Conservation (phyloP, 2,888 invertebrate genomes). For the Petrophora chlorosata region DNA sequence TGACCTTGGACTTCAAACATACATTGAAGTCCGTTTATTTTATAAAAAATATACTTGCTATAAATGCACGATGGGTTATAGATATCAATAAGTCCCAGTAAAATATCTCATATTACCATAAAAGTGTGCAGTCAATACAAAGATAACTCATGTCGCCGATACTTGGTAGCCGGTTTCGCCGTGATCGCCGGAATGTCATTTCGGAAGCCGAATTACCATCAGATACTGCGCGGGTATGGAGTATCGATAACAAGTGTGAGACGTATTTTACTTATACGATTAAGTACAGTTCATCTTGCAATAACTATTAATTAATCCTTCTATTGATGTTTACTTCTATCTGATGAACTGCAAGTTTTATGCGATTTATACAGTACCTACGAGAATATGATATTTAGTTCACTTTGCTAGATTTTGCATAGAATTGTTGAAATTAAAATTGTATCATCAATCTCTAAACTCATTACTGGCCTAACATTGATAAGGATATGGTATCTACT, state of each 20-base stretch:
- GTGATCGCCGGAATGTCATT: constrained; percentile 24
- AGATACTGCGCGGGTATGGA: constrained; percentile 18
- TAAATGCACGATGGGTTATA: too few species aligned
- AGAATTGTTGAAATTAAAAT: too few species aligned
- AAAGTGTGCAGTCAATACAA: constrained; percentile 7
- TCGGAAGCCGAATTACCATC: constrained; percentile 28
- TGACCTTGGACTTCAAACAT: too few species aligned
- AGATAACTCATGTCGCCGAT: constrained; percentile 19
- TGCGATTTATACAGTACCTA: too few species aligned
- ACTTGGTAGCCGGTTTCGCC: constrained; percentile 17
- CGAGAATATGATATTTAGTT: too few species aligned
- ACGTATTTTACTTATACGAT: constrained; percentile 7
- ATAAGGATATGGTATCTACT: too few species aligned
- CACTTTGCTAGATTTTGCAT: too few species aligned
- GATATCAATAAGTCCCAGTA: too few species aligned
- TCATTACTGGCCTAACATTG: too few species aligned
- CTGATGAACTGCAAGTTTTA: neutral
- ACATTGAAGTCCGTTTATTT: too few species aligned
- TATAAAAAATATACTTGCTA: too few species aligned
- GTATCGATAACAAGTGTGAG: neutral
- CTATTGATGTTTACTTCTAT: neutral
- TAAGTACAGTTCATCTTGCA: constrained; percentile 1
- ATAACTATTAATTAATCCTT: neutral
- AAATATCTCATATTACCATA: neutral
- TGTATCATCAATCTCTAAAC: too few species aligned